Evolutionary conservation across 2,113 vertebrate genomes (phyloP).

Genomic region (Megatriorchis doriae): DNA sequence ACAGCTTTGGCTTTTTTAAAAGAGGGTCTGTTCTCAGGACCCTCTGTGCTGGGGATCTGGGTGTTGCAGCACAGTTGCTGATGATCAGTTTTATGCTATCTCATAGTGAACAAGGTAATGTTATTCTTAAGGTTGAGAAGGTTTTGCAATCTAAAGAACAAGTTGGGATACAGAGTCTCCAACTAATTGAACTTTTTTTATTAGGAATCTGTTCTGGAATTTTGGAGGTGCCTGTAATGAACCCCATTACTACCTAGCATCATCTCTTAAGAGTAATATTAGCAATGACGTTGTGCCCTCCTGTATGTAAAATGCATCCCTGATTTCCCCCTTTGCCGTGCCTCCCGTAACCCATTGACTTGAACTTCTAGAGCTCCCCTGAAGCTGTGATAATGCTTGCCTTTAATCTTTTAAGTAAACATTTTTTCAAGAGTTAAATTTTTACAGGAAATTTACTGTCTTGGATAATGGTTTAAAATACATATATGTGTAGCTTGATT

Average conservation of each 20-base stretch:
- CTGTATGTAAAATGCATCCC: background rate
- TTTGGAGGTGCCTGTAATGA: background rate
- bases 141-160: background rate
- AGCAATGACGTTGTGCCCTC: background rate
- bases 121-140: background rate
- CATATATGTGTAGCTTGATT: background rate
- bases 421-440: background rate
- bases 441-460: background rate
- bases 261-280: background rate
- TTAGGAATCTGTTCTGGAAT: background rate
- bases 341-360: background rate
- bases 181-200: background rate
- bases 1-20: background rate
- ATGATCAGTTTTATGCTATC: background rate
- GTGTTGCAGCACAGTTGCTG: background rate
- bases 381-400: background rate
- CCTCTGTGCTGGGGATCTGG: background rate
- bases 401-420: conserved; percentile 22
- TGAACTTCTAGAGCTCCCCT: background rate
- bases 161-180: background rate
- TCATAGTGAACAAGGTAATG: background rate
- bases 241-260: background rate
- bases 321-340: background rate
- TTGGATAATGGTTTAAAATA: background rate
- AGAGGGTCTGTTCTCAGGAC: background rate